phyloP scores from a whole-genome alignment of 2,797 vertebrate genomes.

The Xenentodon cancila region DNA sequence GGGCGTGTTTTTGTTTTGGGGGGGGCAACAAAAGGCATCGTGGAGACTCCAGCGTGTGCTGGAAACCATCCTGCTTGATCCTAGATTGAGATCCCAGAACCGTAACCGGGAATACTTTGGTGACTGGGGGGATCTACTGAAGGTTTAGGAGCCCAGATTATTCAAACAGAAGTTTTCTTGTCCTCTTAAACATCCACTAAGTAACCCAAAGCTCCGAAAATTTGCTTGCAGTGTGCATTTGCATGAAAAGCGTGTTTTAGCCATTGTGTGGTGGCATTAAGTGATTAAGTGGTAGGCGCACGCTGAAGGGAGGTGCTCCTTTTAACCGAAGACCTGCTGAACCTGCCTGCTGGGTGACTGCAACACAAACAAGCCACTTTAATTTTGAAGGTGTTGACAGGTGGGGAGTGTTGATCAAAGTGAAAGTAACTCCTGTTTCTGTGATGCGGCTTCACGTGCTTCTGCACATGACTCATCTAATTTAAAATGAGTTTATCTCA shows the following conservation, averaged over 20 bases:
- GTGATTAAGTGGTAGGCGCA: conserved; percentile 22
- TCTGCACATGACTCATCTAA: too few species aligned
- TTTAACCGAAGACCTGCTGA: conserved; percentile 34
- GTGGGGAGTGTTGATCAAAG: conserved; percentile 30
- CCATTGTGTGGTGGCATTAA: too few species aligned
- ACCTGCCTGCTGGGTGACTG: conserved; percentile 49
- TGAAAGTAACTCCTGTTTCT: too few species aligned
- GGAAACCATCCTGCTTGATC: conserved; percentile 1
- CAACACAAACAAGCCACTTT: conserved; percentile 14
- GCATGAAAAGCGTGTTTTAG: not conserved
- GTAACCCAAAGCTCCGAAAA: conserved; percentile 1
- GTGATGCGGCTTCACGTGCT: too few species aligned
- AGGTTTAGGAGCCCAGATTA: conserved; percentile 37
- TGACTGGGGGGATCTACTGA: conserved; percentile 6
- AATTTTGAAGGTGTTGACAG: conserved; percentile 19
- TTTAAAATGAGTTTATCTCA: too few species aligned
- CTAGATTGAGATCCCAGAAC: not conserved
- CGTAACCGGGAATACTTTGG: not conserved
- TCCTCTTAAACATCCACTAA: conserved; percentile 32
- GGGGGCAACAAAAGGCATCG: too few species aligned
- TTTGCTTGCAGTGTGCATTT: conserved; percentile 9
- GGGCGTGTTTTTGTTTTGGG: too few species aligned
- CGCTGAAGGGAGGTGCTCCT: conserved; percentile 25
- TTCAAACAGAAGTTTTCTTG: conserved; percentile 26
- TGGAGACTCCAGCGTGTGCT: not conserved